Evolutionary conservation across 2,113 vertebrate genomes (phyloP).

Genomic region (Eclectus roratus): DNA sequence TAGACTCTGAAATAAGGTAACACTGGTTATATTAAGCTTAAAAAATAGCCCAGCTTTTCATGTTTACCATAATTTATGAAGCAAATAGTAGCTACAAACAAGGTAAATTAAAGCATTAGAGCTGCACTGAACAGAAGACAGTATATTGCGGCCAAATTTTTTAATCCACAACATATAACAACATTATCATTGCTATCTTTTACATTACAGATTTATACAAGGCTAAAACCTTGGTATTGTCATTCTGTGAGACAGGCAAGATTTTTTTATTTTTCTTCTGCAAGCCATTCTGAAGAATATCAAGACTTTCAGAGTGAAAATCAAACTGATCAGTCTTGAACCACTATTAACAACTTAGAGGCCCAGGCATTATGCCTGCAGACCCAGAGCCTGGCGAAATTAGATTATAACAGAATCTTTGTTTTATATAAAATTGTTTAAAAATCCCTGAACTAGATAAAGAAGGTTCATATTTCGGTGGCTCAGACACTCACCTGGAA

Average conservation of each 20-base stretch:
- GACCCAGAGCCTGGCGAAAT: background rate
- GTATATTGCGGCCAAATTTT: background rate
- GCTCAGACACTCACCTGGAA: background rate
- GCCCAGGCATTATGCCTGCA: background rate
- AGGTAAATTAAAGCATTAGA: background rate
- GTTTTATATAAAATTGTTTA: background rate
- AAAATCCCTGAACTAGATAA: background rate
- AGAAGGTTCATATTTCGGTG: background rate
- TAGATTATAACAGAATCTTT: background rate
- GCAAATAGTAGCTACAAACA: background rate
- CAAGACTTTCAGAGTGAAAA: background rate
- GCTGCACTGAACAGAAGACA: background rate
- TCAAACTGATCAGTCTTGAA: background rate
- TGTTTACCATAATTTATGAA: conserved; percentile 22
- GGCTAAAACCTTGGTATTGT: background rate
- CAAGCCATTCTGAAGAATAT: background rate
- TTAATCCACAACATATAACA: background rate
- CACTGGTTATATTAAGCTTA: conserved; percentile 11
- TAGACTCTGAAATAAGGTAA: conserved; percentile 58
- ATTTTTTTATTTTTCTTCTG: background rate
- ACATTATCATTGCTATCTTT: background rate
- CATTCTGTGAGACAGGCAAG: background rate
- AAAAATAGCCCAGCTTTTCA: conserved; percentile 33
- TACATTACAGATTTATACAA: background rate
- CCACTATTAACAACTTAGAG: background rate